Evolutionary conservation across 2,888 invertebrate genomes (phyloP), one percentile per base, ranked within the genome.

Genomic region (Hoplodrina ambigua): DNA sequence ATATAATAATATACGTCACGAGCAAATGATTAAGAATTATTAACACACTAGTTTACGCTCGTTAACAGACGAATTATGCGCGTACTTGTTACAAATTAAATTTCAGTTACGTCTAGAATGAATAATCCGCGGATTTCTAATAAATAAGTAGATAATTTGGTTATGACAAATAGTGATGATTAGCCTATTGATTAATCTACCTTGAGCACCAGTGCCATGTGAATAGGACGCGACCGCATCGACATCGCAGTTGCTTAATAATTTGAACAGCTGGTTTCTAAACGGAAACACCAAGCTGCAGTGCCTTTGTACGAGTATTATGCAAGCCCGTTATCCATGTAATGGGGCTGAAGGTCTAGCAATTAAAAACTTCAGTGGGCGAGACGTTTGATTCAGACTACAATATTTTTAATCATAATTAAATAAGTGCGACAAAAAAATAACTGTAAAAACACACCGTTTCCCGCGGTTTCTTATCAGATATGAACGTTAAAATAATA

Each of bases 281-380:
- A 93, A 93, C 91, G 94, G 93, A 94, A 93, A 93, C 90, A 86
- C 86, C 80, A 85, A 84, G 86, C 88, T 89, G 88, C 86, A 83
- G 83, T 82, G 84, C 86, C 89, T 91, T 88, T 89, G 85, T 90
- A 89, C 85, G 87, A 83, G 77, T 84, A 87, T 94, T 93, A 87
- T 84, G 90, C 91, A 93, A 94, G 86, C 87, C 87, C 87, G 86
- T 89, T 92, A 92, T 92, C 91, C 91, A 93, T 91, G 91, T 91
- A 91, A 91, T 89, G 82, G 84, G 71, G 55, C 85, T 86, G 93
- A 93, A 93, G 93, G 93, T 89, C 92, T 90, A 75, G 82, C 83
- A 88, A 88, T 88, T 86, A 87, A 87, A 89, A 88, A 88, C 85
- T 85, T 89, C 83, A 87, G 85, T 88, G 82, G 86, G 83, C 82